Evolutionary conservation across 2,888 invertebrate genomes (phyloP), one percentile per base, ranked within the genome.

Genomic region (Ischnus inquisitorius): DNA sequence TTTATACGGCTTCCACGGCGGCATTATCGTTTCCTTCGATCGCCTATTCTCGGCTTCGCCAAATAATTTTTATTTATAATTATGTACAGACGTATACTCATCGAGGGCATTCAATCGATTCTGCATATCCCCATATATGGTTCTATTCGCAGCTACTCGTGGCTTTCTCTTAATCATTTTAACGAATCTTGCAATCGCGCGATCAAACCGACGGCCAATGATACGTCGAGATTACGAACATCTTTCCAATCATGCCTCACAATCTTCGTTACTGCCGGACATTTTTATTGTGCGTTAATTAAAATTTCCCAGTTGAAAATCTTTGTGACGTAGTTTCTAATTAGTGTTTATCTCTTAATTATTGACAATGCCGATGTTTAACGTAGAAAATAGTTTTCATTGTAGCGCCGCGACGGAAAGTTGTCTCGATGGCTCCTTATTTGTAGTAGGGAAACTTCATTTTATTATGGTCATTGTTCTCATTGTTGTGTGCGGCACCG

Each of bases 111-210:
- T 65, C 72, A 74, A 79, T 74, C 57, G 34, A 34, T 34, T 34
- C 34, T 34, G 34, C 34, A 5, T 34, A 34, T 34, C 34, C 6
- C 34, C 34, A 34, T 34, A 34, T 34, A 3, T 34, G 34, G 34
- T 34, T 34, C 34, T 34, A 34, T 34, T 8, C 34, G 1, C 34
- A 34, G 34, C 34, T 34, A 34, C 34, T 34, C 34, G 34, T 34
- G 4, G 34, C 77, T 72, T 82, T 82, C 77, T 60, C 82, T 72
- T 82, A 60, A 72, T 72, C 77, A 34, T 67, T 77, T 82, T 67
- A 62, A 48, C 60, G 57, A n/a, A 65, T 80, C 83, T 76, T 71
- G 71, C 72, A 71, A 72, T 71, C 80, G 60, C 57, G 46, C 71
- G 43, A 41, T 14, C 62, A 19, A 22, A 67, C 57, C n/a, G 62